Evolutionary conservation across 2,113 vertebrate genomes (phyloP).

Genomic region (Ovibos moschatus): DNA sequence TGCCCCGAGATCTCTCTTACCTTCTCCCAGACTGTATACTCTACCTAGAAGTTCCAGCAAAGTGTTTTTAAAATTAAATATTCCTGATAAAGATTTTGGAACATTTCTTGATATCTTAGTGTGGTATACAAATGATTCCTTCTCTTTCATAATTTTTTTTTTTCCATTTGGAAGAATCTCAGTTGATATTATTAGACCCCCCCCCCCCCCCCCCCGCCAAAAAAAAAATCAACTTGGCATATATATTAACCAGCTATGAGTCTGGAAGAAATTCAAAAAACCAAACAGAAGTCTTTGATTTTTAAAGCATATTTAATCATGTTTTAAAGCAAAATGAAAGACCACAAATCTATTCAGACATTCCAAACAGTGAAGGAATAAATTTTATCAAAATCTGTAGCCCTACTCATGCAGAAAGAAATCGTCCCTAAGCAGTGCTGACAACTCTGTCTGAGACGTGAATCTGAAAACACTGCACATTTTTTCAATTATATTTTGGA

Average conservation of each 20-base stretch:
- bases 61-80: constrained; percentile 26
- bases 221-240: background rate
- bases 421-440: constrained; percentile 37
- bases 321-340: constrained; percentile 58
- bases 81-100: constrained; percentile 20
- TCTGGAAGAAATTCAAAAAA: constrained; percentile 70
- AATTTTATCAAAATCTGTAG: constrained; percentile 62
- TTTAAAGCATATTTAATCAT: constrained; percentile 62
- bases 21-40: background rate
- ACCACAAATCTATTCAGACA: constrained; percentile 62
- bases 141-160: background rate
- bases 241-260: constrained; percentile 55
- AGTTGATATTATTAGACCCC: background rate
- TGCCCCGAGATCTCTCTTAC: background rate
- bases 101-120: constrained; percentile 9
- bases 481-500: constrained; percentile 73
- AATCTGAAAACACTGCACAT: background rate
- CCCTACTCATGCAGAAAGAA: constrained; percentile 15
- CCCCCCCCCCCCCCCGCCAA: background rate
- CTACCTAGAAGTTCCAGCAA: background rate
- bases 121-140: background rate
- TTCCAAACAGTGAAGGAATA: constrained; percentile 66
- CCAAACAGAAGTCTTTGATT: constrained; percentile 49
- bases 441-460: background rate
- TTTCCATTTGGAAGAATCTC: background rate